Base-by-base conservation (phyloP, 2,113 vertebrate genomes). In the Atractosteus spatula region DNA sequence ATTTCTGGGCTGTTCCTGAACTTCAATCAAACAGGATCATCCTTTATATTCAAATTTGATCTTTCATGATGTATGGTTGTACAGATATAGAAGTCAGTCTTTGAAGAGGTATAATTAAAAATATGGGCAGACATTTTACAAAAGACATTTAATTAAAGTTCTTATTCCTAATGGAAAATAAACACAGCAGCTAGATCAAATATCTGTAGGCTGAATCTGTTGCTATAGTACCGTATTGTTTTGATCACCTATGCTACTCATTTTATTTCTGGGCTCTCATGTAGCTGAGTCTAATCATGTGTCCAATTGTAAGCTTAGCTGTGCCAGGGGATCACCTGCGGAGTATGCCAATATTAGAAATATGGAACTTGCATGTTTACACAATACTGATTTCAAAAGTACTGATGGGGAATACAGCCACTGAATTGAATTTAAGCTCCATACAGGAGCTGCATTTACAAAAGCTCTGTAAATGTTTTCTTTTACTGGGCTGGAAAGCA, bases 181-280 rank as follows among this genome's bases (percentile, higher is more conserved):
- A 68, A 62, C 16, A 72, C 69, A 72, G 76, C 62, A 70, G 62
- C 69, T 74, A 69, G 69, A 70, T 76, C 73, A 42, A 72, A 71
- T 78, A 67, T 71, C 74, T 59, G 54, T 11, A 43, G 73, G 72
- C 64, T 74, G 56, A 13, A 71, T 43, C 42, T 8, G 71, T 80
- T 78, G 74, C 74, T 69, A 80, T 78, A 70, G 69, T 71, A 74
- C 43, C 65, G 11, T 54, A 71, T 70, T 76, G 79, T 77, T 76
- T 78, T 63, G 44, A 69, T 74, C 71, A 72, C 73, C 76, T 74
- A 66, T 56, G 44, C 45, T 63, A 17, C 61, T 54, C 7, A 41
- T 62, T 63, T 5, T 51, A 74, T 76, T 74, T 74, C 71, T 54
- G 68, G 14, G 70, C 71, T n/a, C 43, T 42, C 66, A 41, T 55